Percentiles rank a stretch among this genome's conserved stretches.
Conservation (phyloP, 2,113 vertebrate species). For the Chionis minor region DNA sequence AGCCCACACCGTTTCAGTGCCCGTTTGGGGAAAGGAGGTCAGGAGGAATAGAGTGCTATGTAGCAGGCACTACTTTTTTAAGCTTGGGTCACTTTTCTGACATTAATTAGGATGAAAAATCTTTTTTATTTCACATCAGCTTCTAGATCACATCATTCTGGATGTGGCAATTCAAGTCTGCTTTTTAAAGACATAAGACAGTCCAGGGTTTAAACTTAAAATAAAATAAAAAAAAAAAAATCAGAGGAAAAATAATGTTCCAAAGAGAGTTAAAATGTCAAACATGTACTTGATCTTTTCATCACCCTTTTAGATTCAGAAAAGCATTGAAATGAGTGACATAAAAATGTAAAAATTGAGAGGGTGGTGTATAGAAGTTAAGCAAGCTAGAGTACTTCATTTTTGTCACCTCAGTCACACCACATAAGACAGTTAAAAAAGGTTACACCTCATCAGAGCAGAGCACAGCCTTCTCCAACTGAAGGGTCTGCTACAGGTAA, state of each 20-base stretch:
- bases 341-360: not conserved
- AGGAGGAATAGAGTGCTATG: not conserved
- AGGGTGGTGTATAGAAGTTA: not conserved
- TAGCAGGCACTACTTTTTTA: not conserved
- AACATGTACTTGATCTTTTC: not conserved
- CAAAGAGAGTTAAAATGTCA: slow-evolving; percentile 7
- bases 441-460: not conserved
- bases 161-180: not conserved
- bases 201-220: not conserved
- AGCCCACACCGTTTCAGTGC: not conserved
- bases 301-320: not conserved
- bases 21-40: not conserved
- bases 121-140: not conserved
- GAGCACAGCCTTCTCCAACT: not conserved
- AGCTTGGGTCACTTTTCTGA: not conserved
- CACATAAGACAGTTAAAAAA: not conserved
- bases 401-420: not conserved
- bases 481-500: not conserved
- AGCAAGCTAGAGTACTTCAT: not conserved
- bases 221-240: not conserved
- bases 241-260: not conserved
- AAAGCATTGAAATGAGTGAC: not conserved
- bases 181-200: not conserved
- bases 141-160: not conserved
- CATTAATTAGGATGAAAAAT: not conserved